Evolutionary conservation across 2,888 invertebrate species (phyloP).

Genomic region (Euzophera pinguis): DNA sequence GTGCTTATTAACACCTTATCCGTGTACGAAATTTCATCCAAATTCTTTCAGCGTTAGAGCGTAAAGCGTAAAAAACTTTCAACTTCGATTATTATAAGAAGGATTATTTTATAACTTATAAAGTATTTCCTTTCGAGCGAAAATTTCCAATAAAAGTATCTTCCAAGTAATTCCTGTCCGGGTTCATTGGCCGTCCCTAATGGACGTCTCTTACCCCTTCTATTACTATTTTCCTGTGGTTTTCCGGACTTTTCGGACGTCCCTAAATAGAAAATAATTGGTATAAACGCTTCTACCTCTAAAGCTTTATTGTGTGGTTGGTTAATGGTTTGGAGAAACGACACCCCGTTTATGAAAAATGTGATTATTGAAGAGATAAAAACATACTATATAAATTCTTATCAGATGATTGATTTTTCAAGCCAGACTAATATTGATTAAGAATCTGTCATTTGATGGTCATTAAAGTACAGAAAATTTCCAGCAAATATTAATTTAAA

Average conservation of each 20-base stretch:
- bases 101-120: not conserved
- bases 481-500: too few relatives aligned
- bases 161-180: not conserved
- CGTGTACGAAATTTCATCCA: too few relatives aligned
- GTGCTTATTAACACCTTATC: too few relatives aligned
- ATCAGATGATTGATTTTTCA: too few relatives aligned
- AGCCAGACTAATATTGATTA: too few relatives aligned
- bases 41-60: too few relatives aligned
- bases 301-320: not conserved
- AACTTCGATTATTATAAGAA: not conserved
- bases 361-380: too few relatives aligned
- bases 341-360: too few relatives aligned
- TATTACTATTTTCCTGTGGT: conserved; percentile 11
- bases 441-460: too few relatives aligned
- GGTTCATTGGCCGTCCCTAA: conserved; percentile 3
- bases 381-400: too few relatives aligned
- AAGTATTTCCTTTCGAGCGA: not conserved
- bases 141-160: conserved; percentile 6
- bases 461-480: too few relatives aligned
- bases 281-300: conserved; percentile 5
- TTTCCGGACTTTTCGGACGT: conserved; percentile 6
- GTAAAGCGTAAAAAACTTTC: too few relatives aligned
- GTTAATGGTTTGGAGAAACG: conserved; percentile 1
- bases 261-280: conserved; percentile 14
- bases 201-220: conserved; percentile 10